Base-by-base conservation (phyloP, 2,888 invertebrate species). In the Panorpa germanica region DNA sequence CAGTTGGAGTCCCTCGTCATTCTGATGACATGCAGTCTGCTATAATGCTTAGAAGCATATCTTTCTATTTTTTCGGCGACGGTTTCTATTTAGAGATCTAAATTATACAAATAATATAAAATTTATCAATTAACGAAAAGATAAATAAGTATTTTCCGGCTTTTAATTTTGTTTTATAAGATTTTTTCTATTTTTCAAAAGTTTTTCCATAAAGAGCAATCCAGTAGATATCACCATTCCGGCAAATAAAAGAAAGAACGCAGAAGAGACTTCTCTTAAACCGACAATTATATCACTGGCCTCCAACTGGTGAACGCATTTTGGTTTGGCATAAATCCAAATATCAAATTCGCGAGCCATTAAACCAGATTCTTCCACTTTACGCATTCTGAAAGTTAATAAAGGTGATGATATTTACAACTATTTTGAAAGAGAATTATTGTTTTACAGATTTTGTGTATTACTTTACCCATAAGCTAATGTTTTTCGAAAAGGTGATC, bases 401-500 rank as follows among this genome's bases (percentile, higher is more conserved):
- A 13, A 33, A 27, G 5, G 32, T 32, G 15, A 16, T 17, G 22
- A 32, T 19, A 19, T 15, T 20, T 17, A 9, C 10, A 20, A 17
- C 10, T n/a, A 11, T 14, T 10, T 16, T 10, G 24, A 9, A 15
- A 20, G 29, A 21, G 25, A 28, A 22, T 8, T 17, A 18, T n/a
- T 21, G 21, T 8, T 12, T 26, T 17, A 8, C 4, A 14, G 13
- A 21, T 12, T 30, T 11, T 29, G 21, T 29, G 17, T n/a, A 19
- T 24, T 29, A 15, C 39, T 52, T 49, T 45, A 70, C 71, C 66
- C 69, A 39, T 62, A 64, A 37, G 63, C 60, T 36, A 71, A 48
- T 40, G 68, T 56, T 46, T 73, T 68, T 25, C 55, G 60, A 44
- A 70, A 64, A 1, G 71, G 70, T 7, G 72, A 70, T 19, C 57